These are phyloP conservation scores for Agrypnia vestita DNA, from an alignment of 1,140 invertebrate species.

Conservation along the genomic window DNA sequence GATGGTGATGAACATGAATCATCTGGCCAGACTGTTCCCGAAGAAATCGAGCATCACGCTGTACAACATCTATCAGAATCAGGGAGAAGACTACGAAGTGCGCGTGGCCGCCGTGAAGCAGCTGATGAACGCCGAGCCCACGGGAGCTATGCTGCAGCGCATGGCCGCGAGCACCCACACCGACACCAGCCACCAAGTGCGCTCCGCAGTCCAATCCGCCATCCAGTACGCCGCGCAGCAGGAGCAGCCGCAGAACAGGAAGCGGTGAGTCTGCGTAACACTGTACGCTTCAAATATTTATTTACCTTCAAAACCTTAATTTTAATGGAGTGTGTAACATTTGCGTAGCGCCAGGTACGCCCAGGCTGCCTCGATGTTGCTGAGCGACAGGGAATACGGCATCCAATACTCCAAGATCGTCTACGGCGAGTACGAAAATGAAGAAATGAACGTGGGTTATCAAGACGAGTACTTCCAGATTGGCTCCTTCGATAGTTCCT, in stretches of 20 bases:
- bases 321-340: constrained; percentile 46
- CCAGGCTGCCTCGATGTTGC: constrained; percentile 70
- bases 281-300: too few relatives aligned
- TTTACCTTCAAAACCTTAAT: too few relatives aligned
- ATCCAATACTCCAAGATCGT: constrained; percentile 71
- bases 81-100: constrained; percentile 76
- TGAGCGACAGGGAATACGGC: constrained; percentile 74
- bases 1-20: constrained; percentile 75
- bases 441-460: constrained; percentile 70
- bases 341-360: constrained; percentile 72
- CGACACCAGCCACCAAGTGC: constrained; percentile 77
- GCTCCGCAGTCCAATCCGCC: constrained; percentile 75
- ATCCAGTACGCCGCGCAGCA: constrained; percentile 73
- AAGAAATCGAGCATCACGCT: constrained; percentile 73
- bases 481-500: constrained; percentile 73
- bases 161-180: constrained; percentile 80
- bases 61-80: constrained; percentile 80
- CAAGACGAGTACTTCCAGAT: constrained; percentile 67
- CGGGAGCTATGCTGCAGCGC: constrained; percentile 76
- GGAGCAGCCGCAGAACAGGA: constrained; percentile 63
- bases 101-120: constrained; percentile 77
- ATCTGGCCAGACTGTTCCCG: constrained; percentile 71
- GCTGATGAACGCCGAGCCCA: constrained; percentile 75
- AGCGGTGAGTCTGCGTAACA: constrained; percentile 69
- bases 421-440: constrained; percentile 65